Conservation (phyloP, 2,797 vertebrate genomes). For the Myotis daubentonii region DNA sequence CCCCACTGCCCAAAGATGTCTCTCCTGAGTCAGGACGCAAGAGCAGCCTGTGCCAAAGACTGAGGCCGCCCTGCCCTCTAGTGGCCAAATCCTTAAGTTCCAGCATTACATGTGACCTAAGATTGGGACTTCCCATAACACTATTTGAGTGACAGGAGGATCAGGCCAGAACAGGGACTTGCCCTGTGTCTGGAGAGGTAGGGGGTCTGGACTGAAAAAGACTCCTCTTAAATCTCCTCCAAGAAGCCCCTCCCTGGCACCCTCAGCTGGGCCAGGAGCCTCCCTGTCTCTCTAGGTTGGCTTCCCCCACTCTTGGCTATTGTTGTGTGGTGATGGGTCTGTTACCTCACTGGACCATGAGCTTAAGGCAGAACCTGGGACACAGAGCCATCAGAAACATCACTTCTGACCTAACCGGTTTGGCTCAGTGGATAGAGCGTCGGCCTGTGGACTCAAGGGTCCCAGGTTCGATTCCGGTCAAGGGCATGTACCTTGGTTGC, state of each 20-base stretch:
- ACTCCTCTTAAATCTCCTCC: not conserved
- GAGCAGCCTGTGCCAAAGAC: not conserved
- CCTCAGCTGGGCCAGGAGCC: not conserved
- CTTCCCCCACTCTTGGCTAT: not conserved
- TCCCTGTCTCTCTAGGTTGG: not conserved
- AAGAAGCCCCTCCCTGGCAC: not conserved
- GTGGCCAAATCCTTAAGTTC: not conserved
- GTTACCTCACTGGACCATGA: not conserved
- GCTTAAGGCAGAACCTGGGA: not conserved
- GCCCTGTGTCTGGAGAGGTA: not conserved
- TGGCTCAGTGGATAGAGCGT: too few relatives aligned
- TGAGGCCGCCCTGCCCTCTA: constrained; percentile 60
- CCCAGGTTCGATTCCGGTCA: too few relatives aligned
- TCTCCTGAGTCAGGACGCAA: not conserved
- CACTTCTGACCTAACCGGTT: not conserved
- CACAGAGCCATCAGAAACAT: not conserved
- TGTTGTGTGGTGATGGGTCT: not conserved
- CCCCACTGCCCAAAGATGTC: not conserved
- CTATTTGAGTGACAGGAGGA: not conserved
- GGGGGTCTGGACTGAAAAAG: not conserved
- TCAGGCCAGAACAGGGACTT: not conserved
- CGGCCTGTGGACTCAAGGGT: too few relatives aligned
- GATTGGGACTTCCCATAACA: not conserved
- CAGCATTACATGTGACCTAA: not conserved
- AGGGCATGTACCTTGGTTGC: too few relatives aligned